These are phyloP conservation scores for Bos javanicus DNA, from an alignment of 2,113 vertebrate genomes.

Conservation along the genomic window DNA sequence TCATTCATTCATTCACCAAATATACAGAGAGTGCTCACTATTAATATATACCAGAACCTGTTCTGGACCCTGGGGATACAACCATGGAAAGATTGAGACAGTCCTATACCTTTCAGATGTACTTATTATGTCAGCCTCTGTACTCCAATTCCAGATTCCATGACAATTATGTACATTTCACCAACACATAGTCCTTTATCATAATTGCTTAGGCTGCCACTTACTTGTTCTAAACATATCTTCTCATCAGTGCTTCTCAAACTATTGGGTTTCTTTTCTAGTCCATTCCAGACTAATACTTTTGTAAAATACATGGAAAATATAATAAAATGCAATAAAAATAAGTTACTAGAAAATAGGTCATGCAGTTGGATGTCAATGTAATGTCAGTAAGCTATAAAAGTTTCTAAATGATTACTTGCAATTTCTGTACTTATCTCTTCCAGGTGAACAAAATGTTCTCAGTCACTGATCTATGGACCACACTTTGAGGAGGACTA, in stretches of 20 bases:
- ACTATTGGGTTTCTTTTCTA: neutral
- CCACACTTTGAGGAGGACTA: neutral
- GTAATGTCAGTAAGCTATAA: neutral
- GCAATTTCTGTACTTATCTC: neutral
- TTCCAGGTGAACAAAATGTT: neutral
- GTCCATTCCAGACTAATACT: neutral
- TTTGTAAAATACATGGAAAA: neutral
- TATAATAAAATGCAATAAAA: neutral
- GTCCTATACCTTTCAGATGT: neutral
- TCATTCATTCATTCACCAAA: neutral
- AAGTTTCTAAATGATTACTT: neutral
- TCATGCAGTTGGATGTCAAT: neutral
- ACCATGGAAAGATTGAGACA: neutral
- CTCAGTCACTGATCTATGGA: neutral
- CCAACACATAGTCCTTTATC: neutral
- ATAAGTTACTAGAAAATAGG: neutral
- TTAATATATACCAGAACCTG: neutral
- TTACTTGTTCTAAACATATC: neutral
- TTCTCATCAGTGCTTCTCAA: neutral
- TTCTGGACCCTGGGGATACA: neutral
- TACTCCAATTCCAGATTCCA: neutral
- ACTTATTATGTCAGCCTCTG: neutral
- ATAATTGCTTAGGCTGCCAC: neutral
- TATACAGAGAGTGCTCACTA: neutral
- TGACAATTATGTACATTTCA: neutral